Conservation (phyloP, 2,888 invertebrate genomes). For the Cosmorhoe ocellata region DNA sequence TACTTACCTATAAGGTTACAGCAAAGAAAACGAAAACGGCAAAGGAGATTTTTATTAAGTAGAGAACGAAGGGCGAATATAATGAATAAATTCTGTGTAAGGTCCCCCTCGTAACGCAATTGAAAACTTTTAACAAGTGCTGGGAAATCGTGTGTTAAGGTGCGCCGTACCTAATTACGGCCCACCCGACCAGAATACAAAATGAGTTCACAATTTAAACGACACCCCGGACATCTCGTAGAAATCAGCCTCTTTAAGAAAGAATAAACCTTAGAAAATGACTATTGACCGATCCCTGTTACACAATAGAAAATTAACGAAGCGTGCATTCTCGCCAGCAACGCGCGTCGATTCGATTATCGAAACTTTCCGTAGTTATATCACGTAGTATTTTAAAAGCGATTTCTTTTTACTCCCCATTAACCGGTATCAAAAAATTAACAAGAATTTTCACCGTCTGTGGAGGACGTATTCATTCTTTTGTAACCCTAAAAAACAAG, state of each 20-base stretch:
- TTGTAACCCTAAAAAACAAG: conserved; percentile 82
- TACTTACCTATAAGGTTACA: conserved; percentile 66
- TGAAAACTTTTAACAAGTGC: conserved; percentile 83
- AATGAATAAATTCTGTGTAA: conserved; percentile 81
- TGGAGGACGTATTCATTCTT: conserved; percentile 76
- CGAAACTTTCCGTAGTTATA: conserved; percentile 40
- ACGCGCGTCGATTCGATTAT: conserved; percentile 27
- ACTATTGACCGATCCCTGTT: conserved; percentile 51
- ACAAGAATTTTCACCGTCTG: conserved; percentile 73
- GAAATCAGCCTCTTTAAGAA: conserved; percentile 66
- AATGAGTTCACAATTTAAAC: conserved; percentile 75
- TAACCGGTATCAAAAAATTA: conserved; percentile 74
- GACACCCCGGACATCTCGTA: conserved; percentile 48
- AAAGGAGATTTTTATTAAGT: conserved; percentile 76
- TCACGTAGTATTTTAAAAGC: conserved; percentile 49
- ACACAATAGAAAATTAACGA: conserved; percentile 46
- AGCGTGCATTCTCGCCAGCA: conserved; percentile 29
- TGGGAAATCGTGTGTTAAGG: conserved; percentile 81
- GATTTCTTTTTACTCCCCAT: conserved; percentile 61
- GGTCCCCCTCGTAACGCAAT: conserved; percentile 77
- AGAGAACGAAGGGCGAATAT: conserved; percentile 68
- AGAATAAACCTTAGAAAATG: conserved; percentile 45
- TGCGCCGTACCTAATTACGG: conserved; percentile 75
- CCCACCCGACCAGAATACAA: conserved; percentile 66
- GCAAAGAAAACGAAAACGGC: conserved; percentile 66